A percentile compares a stretch with the other conserved stretches of the same genome.
Conservation (phyloP, 30 jellyfish, hydroid and myxozoan species). For the Euphysa ruthae region DNA sequence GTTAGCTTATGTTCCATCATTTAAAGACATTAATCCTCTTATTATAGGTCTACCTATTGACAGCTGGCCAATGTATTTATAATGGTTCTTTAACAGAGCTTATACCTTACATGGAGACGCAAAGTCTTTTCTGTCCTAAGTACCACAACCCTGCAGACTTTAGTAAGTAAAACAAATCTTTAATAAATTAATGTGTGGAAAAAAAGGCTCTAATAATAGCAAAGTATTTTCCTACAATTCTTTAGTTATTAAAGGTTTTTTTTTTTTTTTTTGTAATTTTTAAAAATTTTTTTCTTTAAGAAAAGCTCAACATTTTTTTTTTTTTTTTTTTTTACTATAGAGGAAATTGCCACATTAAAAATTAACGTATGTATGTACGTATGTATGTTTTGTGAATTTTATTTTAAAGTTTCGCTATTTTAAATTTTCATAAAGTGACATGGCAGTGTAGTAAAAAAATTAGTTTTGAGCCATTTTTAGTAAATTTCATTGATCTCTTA, state of each 20-base stretch:
- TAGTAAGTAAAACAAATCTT: conserved; percentile 41
- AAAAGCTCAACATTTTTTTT: neutral
- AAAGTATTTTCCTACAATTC: neutral
- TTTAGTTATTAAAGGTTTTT: neutral
- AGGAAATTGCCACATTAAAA: neutral
- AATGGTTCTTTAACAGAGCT: conserved; percentile 51
- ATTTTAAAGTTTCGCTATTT: too few relatives aligned
- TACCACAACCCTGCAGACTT: conserved; percentile 98
- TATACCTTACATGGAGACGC: conserved; percentile 77
- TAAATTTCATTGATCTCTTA: too few relatives aligned
- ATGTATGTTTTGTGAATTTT: too few relatives aligned
- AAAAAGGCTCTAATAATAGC: neutral
- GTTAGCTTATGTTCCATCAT: too few relatives aligned
- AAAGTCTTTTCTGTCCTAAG: conserved; percentile 72
- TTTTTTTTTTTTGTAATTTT: neutral
- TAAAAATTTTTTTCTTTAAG: neutral
- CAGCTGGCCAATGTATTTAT: conserved; percentile 82
- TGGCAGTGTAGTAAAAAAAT: too few relatives aligned
- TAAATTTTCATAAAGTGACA: too few relatives aligned
- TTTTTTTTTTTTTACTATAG: neutral
- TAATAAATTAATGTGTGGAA: neutral
- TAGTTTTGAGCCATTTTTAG: too few relatives aligned
- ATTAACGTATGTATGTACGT: too few relatives aligned
- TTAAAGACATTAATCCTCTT: neutral
- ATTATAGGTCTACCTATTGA: conserved; percentile 58